Conservation (phyloP, 2,113 vertebrate species). For the Passer montanus region DNA sequence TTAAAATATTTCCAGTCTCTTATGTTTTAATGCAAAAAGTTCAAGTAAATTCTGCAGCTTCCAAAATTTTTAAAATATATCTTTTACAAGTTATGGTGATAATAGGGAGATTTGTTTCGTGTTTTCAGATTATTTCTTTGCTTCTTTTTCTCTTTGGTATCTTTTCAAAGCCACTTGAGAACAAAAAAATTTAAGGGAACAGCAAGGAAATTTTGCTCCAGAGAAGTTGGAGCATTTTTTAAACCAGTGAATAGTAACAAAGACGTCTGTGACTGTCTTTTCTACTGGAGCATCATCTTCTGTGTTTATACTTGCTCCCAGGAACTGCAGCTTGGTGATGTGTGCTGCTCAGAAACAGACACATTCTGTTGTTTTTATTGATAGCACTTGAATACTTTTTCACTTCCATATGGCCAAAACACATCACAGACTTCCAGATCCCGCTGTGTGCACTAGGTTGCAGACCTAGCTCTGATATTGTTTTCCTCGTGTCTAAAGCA, state of each 20-base stretch:
- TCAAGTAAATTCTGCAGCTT: not conserved
- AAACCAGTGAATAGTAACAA: not conserved
- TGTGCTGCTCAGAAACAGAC: conserved; percentile 2
- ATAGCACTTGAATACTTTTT: conserved; percentile 22
- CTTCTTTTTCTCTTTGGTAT: not conserved
- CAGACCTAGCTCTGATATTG: not conserved
- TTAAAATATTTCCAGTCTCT: not conserved
- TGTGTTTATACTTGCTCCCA: not conserved
- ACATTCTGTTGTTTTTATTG: conserved; percentile 25
- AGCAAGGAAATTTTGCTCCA: not conserved
- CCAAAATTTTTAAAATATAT: not conserved
- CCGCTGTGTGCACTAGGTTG: conserved; percentile 39
- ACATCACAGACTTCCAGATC: conserved; percentile 15
- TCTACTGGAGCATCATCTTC: not conserved
- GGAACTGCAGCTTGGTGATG: not conserved
- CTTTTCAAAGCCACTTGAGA: not conserved
- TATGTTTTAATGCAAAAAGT: not conserved
- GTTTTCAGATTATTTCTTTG: not conserved
- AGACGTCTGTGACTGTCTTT: not conserved
- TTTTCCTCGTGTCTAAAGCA: conserved; percentile 23
- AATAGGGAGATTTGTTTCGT: not conserved
- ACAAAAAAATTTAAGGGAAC: rapidly evolving
- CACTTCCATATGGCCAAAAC: conserved; percentile 42
- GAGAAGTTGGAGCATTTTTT: not conserved
- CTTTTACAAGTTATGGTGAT: not conserved